Evolutionary conservation across 2,888 invertebrate genomes (phyloP).

Genomic region (Sisyra terminalis): DNA sequence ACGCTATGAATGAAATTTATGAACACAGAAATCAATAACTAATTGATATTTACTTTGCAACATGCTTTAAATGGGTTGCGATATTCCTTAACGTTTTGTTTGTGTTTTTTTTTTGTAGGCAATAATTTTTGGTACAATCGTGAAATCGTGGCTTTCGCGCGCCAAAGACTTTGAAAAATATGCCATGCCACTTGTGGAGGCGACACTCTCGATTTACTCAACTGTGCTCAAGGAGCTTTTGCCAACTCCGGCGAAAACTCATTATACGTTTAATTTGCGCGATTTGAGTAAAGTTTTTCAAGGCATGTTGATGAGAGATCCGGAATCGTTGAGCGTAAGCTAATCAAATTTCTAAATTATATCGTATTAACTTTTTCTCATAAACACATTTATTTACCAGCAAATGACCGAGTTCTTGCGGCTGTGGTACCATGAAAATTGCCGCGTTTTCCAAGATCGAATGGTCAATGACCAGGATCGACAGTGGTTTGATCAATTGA

Average conservation of each 20-base stretch:
- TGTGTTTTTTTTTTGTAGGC: too few species aligned
- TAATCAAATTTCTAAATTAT: not conserved
- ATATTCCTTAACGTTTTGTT: too few species aligned
- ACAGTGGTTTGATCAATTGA: constrained; percentile 47
- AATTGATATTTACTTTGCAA: too few species aligned
- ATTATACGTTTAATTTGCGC: constrained; percentile 78
- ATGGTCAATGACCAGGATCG: constrained; percentile 64
- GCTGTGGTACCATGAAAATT: constrained; percentile 84
- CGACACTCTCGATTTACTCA: constrained; percentile 50
- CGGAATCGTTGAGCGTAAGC: constrained; percentile 39
- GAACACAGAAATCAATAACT: too few species aligned
- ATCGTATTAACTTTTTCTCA: not conserved
- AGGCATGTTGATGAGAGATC: constrained; percentile 58
- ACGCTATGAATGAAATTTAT: too few species aligned
- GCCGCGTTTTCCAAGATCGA: constrained; percentile 75
- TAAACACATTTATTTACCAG: not conserved
- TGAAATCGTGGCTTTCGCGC: constrained; percentile 45
- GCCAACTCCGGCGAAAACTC: constrained; percentile 79
- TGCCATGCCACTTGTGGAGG: constrained; percentile 37
- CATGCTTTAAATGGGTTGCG: too few species aligned
- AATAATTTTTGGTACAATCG: constrained; percentile 52
- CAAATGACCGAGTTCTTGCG: constrained; percentile 17
- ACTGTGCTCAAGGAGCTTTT: constrained; percentile 50
- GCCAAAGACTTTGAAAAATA: constrained; percentile 15
- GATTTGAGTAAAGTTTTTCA: constrained; percentile 75